These are phyloP conservation scores for Zophobas morio DNA, from an alignment of 1,140 invertebrate genomes.

Conservation along the genomic window DNA sequence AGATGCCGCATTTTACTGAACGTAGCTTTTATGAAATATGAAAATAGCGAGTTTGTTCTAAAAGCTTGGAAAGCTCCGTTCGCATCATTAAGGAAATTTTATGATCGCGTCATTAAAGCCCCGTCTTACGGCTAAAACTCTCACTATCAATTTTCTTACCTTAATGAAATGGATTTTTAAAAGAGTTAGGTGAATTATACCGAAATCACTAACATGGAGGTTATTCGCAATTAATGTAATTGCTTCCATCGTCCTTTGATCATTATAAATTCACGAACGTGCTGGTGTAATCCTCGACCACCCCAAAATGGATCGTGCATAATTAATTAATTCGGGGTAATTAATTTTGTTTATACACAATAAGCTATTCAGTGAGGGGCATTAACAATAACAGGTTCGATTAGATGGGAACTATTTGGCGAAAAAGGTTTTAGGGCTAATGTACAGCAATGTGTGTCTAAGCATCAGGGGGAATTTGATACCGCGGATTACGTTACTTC, in stretches of 20 bases:
- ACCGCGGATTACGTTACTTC: too few species aligned
- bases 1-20: not conserved
- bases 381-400: too few species aligned
- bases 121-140: slow-evolving; percentile 8
- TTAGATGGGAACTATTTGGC: too few species aligned
- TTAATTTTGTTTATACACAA: too few species aligned
- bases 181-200: slow-evolving; percentile 2
- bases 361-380: too few species aligned
- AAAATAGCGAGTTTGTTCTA: slow-evolving; percentile 8
- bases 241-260: not conserved
- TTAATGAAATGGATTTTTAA: slow-evolving; percentile 15
- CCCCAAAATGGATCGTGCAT: slow-evolving; percentile 1
- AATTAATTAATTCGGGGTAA: not conserved
- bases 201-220: not conserved
- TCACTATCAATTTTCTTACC: slow-evolving; percentile 18
- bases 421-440: too few species aligned
- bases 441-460: too few species aligned
- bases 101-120: slow-evolving; percentile 22
- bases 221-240: not conserved
- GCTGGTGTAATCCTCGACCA: not conserved
- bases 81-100: slow-evolving; percentile 12
- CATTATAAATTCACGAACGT: not conserved
- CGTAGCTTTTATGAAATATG: slow-evolving; percentile 3
- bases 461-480: too few species aligned
- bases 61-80: not conserved